Base-by-base conservation (phyloP, 2,888 invertebrate species). In the Orgyia antiqua region DNA sequence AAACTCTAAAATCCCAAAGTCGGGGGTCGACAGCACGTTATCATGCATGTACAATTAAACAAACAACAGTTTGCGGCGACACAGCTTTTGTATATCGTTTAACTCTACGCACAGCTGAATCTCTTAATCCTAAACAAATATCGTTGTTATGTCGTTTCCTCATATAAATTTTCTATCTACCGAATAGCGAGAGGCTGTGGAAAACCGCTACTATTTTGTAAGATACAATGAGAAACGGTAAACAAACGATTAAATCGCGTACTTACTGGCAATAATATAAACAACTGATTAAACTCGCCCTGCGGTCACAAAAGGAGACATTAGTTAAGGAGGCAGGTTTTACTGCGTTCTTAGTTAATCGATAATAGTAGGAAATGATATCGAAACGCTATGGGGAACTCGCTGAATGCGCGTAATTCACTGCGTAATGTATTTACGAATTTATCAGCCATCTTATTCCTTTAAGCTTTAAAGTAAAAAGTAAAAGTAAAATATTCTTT, bases 51-150 rank as follows among this genome's bases (percentile, higher is more conserved):
- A 82, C 79, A 83, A 77, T 80, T 77, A 72, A 68, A 72, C 80
- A 79, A 78, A 80, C 79, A 80, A 51, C 71, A 72, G 68, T 77
- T 75, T 73, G 78, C 61, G 72, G 73, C 43, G 60, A 68, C 68
- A 55, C 58, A 60, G 75, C 74, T 71, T 70, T 76, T 75, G 79
- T 82, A 80, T 79, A 78, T 76, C 77, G 67, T 74, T 70, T 63
- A 71, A 68, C 69, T 65, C 63, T 39, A 65, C 73, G 64, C 64
- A 68, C 60, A 67, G 67, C 68, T 66, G 68, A 74, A 78, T 73
- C 74, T 77, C 72, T 71, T 82, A 83, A 83, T 80, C 83, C 83
- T 78, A 76, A 78, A 71, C 76, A 82, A 84, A 83, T 82, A 83
- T 75, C 64, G 61, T 54, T 33, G 48, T 51, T 49, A 49, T 57